A percentile compares a stretch with the other conserved stretches of the same genome.
These are phyloP conservation scores for Plagodis pulveraria DNA, from an alignment of 2,888 invertebrate species.

Conservation along the genomic window DNA sequence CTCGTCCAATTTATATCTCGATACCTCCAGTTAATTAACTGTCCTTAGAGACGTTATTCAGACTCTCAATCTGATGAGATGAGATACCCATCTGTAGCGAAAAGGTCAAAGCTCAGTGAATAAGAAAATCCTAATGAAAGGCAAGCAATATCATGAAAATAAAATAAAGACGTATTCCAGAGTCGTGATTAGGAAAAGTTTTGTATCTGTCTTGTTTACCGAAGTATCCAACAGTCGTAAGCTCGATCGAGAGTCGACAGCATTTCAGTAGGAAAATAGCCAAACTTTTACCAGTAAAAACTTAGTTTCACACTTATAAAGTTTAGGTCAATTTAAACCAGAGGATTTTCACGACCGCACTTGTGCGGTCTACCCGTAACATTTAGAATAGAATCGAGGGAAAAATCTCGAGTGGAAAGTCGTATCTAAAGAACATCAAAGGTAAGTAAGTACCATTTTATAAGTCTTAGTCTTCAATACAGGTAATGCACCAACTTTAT, in stretches of 20 bases:
- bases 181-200: constrained; percentile 39
- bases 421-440: too few species aligned
- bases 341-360: constrained; percentile 2
- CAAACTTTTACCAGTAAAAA: constrained; percentile 3
- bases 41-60: constrained; percentile 15
- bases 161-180: constrained; percentile 34
- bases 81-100: constrained; percentile 17
- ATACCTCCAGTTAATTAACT: constrained; percentile 32
- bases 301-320: neutral
- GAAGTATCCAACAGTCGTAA: constrained; percentile 37
- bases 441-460: too few species aligned
- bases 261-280: constrained; percentile 21
- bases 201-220: constrained; percentile 26
- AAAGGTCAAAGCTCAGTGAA: constrained; percentile 17
- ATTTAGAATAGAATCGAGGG: neutral
- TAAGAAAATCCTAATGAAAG: constrained; percentile 17
- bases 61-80: constrained; percentile 10
- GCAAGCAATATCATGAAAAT: constrained; percentile 37
- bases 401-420: constrained; percentile 14
- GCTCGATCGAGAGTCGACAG: constrained; percentile 35
- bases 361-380: constrained; percentile 5
- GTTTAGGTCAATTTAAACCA: constrained; percentile 1
- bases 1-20: constrained; percentile 43
- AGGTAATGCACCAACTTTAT: too few species aligned
- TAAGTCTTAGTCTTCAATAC: too few species aligned